Conservation (phyloP, 2,888 invertebrate species). For the Cosmorhoe ocellata region DNA sequence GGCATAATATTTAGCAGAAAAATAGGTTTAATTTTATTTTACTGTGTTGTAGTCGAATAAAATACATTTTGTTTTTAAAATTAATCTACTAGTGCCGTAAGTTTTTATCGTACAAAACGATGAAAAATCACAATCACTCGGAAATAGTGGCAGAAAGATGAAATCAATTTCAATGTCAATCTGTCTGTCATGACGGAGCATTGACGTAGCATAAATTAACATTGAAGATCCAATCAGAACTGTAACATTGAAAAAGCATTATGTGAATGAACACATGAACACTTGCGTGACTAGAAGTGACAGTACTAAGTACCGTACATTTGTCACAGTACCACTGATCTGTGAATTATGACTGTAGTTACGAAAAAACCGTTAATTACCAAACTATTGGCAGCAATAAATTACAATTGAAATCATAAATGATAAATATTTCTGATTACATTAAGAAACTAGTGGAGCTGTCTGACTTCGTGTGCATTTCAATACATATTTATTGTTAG, state of each 20-base stretch:
- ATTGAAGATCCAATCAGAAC: constrained; percentile 14
- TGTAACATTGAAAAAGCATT: constrained; percentile 18
- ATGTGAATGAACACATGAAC: constrained; percentile 4
- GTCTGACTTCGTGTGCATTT: neutral
- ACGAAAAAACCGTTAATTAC: constrained; percentile 24
- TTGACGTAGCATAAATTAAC: constrained; percentile 13
- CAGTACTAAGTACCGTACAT: constrained; percentile 11
- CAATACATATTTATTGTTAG: neutral
- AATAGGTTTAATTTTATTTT: too few species aligned
- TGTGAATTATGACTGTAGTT: constrained; percentile 21
- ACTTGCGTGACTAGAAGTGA: constrained; percentile 16
- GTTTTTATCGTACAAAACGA: too few species aligned
- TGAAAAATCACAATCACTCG: too few species aligned
- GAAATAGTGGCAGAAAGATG: too few species aligned
- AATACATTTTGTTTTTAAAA: too few species aligned
- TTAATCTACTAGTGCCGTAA: too few species aligned
- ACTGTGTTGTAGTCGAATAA: too few species aligned
- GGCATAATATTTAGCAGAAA: too few species aligned
- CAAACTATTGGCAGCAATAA: constrained; percentile 11
- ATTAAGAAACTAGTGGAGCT: neutral
- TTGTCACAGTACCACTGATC: constrained; percentile 21
- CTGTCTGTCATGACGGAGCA: neutral
- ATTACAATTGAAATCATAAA: constrained; percentile 19
- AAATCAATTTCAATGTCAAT: constrained; percentile 1
- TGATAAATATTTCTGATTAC: constrained; percentile 1